Evolutionary conservation across 2,888 invertebrate genomes (phyloP), one percentile per base, ranked within the genome.

Genomic region (Nowickia ferox): DNA sequence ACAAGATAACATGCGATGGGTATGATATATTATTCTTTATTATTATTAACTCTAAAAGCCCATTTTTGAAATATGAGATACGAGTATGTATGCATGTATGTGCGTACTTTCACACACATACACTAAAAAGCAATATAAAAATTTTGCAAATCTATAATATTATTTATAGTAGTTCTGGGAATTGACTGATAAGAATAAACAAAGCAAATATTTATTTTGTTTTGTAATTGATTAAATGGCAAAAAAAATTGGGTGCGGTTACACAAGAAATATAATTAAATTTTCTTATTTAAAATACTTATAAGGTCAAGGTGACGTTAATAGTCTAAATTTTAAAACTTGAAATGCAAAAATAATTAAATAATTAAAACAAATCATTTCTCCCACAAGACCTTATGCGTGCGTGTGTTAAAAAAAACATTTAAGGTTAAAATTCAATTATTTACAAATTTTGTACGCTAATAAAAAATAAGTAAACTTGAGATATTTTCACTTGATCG

Each of bases 101-200:
- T 6, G 0, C 6, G 30, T 30, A 17, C 9, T 51, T 9, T 8
- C 48, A n/a, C 48, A 48, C n/a, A 48, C 48, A 48, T 1, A n/a
- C 8, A n/a, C n/a, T 48, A 48, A 48, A 15, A 48, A 48, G n/a
- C n/a, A 48, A 1, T 48, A 22, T 53, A 22, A 22, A 57, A 57
- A 6, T 57, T 57, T 57, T 57, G 30, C 57, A 57, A 57, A 30
- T 17, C 22, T 10, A 65, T 65, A 19, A 59, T 59, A 51, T 57
- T 44, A 48, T 57, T 42, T 69, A 63, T 46, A 48, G 48, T 46
- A 48, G 48, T 80, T 80, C 80, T 48, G 17, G 17, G 57, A 66
- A 72, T 79, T 63, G 55, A 15, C 65, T 80, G 80, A 74, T 72
- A 74, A 72, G 57, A 42, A 42, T n/a, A 63, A 61, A 53, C 8